Evolutionary conservation across 2,797 vertebrate genomes (phyloP).

Genomic region (Intellagama lesueurii): DNA sequence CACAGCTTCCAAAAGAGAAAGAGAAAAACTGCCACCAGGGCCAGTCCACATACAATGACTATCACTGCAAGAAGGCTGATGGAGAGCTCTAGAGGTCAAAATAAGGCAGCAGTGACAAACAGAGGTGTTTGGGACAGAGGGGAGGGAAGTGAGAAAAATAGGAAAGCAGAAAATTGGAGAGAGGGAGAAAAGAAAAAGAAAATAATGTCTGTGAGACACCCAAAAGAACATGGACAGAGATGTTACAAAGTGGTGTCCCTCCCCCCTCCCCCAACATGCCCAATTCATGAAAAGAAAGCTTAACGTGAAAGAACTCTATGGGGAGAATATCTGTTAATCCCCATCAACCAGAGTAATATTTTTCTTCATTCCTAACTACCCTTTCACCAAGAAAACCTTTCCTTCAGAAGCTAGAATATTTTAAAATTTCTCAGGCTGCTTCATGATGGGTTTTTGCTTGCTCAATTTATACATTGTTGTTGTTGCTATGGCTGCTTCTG

Average conservation of each 20-base stretch:
- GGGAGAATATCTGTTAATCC: not conserved
- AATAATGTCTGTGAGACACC: slow-evolving; percentile 73
- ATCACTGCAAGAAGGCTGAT: slow-evolving; percentile 90
- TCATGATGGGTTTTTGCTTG: no score
- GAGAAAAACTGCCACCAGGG: slow-evolving; percentile 90
- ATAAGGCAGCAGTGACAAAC: slow-evolving; percentile 54
- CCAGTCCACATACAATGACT: slow-evolving; percentile 90
- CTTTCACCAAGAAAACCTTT: no score
- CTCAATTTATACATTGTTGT: no score
- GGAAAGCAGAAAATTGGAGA: slow-evolving; percentile 47
- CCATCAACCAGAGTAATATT: not conserved
- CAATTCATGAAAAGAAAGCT: not conserved
- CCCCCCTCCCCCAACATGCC: not conserved
- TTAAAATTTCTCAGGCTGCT: no score
- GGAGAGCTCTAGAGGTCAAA: slow-evolving; percentile 85
- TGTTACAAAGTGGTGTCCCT: not conserved
- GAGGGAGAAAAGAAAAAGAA: slow-evolving; percentile 69
- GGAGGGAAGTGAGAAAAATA: slow-evolving; percentile 39
- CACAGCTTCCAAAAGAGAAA: slow-evolving; percentile 97
- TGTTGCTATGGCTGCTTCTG: no score
- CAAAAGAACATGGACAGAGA: slow-evolving; percentile 34
- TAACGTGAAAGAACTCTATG: not conserved
- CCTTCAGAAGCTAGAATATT: no score
- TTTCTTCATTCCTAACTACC: not conserved
- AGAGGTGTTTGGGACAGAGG: slow-evolving; percentile 43